A percentile compares a stretch with the other conserved stretches of the same genome.
Evolutionary conservation across 2,113 vertebrate species (phyloP).

Genomic region (Podarcis raffonei): DNA sequence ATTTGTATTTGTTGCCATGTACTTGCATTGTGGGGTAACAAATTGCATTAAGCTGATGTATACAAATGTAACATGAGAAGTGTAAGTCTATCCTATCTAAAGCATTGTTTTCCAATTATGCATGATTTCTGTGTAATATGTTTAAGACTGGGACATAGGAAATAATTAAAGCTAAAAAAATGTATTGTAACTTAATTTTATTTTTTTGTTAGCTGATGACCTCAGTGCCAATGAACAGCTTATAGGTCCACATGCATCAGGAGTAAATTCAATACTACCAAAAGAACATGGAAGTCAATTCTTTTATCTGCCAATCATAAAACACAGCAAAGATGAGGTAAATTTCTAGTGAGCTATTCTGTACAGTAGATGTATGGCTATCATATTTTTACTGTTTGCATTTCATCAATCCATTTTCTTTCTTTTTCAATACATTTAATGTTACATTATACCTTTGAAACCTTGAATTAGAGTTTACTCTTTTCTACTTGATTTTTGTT

Average conservation of each 20-base stretch:
- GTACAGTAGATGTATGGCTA: neutral
- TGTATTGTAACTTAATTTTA: conserved; percentile 22
- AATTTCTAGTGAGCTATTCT: conserved; percentile 54
- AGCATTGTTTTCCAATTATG: neutral
- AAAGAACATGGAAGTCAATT: conserved; percentile 98
- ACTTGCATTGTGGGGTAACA: neutral
- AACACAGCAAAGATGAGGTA: conserved; percentile 94
- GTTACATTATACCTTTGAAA: neutral
- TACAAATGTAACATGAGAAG: neutral
- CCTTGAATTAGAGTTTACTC: neutral
- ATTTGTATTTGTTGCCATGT: neutral
- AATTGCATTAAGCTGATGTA: neutral
- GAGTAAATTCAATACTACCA: conserved; percentile 96
- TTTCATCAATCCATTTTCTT: conserved; percentile 11
- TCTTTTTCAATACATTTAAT: neutral
- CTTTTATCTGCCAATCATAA: conserved; percentile 96
- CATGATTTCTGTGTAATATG: neutral
- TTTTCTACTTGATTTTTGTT: neutral
- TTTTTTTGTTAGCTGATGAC: conserved; percentile 85
- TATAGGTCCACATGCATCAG: conserved; percentile 88
- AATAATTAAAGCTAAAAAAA: neutral
- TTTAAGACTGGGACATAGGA: neutral
- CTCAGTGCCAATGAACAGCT: conserved; percentile 93
- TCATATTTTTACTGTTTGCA: neutral
- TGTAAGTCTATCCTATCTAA: neutral